phyloP scores from a whole-genome alignment of 2,113 vertebrate species.

The Ariopsis seemanni region DNA sequence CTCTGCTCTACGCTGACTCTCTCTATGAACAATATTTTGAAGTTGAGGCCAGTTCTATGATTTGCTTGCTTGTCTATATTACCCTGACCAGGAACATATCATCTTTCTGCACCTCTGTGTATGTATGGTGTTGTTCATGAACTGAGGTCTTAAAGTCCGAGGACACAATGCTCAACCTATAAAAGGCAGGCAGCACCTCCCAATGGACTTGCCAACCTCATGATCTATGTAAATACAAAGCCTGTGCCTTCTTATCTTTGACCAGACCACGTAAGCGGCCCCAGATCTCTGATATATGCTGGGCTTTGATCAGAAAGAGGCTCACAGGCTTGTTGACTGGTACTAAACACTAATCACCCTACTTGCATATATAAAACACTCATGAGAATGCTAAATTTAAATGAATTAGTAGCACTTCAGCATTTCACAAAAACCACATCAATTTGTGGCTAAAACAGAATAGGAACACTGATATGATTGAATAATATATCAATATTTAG shows the following conservation, averaged over 20 bases:
- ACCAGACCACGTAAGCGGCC: not conserved
- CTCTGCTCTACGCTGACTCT: not conserved
- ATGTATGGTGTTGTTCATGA: conserved; percentile 63
- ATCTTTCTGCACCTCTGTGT: conserved; percentile 44
- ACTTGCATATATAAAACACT: not conserved
- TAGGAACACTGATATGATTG: not conserved
- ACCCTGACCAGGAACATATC: conserved; percentile 41
- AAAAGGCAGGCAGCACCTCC: conserved; percentile 68
- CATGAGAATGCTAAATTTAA: not conserved
- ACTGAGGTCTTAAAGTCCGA: conserved; percentile 48
- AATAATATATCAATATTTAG: not conserved
- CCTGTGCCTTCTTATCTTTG: conserved; percentile 55
- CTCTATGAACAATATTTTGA: conserved; percentile 42
- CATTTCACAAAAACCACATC: not conserved
- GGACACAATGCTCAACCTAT: conserved; percentile 60
- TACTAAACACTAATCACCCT: not conserved
- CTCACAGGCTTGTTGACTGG: not conserved
- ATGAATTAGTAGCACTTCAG: not conserved
- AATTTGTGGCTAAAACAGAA: not conserved
- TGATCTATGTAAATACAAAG: conserved; percentile 66
- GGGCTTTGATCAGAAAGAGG: conserved; percentile 6
- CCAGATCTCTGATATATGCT: not conserved
- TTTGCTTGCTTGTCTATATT: conserved; percentile 43
- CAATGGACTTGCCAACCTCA: conserved; percentile 63
- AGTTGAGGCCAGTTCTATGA: conserved; percentile 36